Conservation (phyloP, 2,888 invertebrate species). For the Argyresthia albistria region DNA sequence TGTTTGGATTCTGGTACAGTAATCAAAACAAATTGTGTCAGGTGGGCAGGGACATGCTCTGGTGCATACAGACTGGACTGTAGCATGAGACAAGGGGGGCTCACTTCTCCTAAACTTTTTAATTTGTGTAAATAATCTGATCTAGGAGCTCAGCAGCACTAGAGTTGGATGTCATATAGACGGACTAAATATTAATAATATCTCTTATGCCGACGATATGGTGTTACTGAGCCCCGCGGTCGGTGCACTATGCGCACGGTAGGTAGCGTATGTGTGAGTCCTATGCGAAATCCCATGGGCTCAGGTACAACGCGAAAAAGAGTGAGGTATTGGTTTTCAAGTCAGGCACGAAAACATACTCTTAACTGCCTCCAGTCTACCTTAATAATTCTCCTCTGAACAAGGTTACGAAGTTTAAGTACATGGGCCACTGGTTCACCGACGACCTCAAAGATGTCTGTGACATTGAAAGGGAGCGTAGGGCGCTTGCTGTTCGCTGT, state of each 20-base stretch:
- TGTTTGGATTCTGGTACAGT: not conserved
- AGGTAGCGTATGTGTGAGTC: not conserved
- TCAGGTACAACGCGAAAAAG: not conserved
- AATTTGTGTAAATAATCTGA: slow-evolving; percentile 5
- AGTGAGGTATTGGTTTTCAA: not conserved
- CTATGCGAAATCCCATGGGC: no score
- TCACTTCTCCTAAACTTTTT: slow-evolving; percentile 5
- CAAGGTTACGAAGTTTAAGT: not conserved
- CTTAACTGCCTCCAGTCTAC: not conserved
- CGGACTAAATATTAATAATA: slow-evolving; percentile 6
- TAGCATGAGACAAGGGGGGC: slow-evolving; percentile 2
- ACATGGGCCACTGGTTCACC: not conserved
- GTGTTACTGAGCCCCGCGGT: not conserved
- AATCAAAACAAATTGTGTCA: not conserved
- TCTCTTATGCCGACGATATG: slow-evolving; percentile 13
- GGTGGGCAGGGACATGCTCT: not conserved
- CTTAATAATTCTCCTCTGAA: not conserved
- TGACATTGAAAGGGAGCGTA: slow-evolving; percentile 3
- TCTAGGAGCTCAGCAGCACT: slow-evolving; percentile 4
- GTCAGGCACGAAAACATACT: not conserved
- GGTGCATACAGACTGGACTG: not conserved
- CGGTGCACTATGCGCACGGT: not conserved
- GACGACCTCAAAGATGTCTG: not conserved
- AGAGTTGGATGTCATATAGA: slow-evolving; percentile 7
- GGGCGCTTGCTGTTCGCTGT: not conserved